Evolutionary conservation across 2,113 vertebrate genomes (phyloP).

Genomic region (Epinephelus moara): DNA sequence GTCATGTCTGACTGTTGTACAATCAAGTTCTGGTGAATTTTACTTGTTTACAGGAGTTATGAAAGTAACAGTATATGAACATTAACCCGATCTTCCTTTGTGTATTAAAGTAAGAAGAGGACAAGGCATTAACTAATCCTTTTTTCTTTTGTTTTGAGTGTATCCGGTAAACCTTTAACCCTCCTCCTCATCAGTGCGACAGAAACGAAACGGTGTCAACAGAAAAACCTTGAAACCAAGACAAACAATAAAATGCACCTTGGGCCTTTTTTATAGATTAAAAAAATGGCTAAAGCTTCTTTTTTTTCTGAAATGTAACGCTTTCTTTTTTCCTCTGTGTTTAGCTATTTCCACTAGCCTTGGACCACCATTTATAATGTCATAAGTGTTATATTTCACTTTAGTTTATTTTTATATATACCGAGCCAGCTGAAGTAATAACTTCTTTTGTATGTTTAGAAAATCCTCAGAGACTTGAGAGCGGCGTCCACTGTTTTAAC

Average conservation of each 20-base stretch:
- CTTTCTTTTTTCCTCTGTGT: conserved; percentile 88
- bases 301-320: conserved; percentile 89
- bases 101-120: conserved; percentile 83
- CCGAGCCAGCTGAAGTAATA: conserved; percentile 93
- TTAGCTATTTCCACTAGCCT: conserved; percentile 89
- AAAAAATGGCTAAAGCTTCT: conserved; percentile 85
- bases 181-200: conserved; percentile 80
- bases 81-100: conserved; percentile 73
- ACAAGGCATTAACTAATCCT: conserved; percentile 81
- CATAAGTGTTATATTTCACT: conserved; percentile 93
- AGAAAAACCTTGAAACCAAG: conserved; percentile 75
- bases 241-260: conserved; percentile 88
- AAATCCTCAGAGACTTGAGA: conserved; percentile 82
- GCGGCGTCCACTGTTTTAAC: conserved; percentile 76
- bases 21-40: conserved; percentile 91
- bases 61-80: conserved; percentile 37
- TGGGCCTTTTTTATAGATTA: conserved; percentile 88
- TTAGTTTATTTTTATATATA: conserved; percentile 91
- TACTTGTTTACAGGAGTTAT: conserved; percentile 86
- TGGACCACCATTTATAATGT: conserved; percentile 92
- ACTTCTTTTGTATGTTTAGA: conserved; percentile 84
- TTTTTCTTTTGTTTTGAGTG: conserved; percentile 84
- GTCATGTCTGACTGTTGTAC: conserved; percentile 88
- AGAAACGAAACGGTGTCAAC: conserved; percentile 86
- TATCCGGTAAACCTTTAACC: conserved; percentile 78